Evolutionary conservation across 1,140 invertebrate genomes (phyloP), one percentile per base, ranked within the genome.

Genomic region (Subanguina moxae): DNA sequence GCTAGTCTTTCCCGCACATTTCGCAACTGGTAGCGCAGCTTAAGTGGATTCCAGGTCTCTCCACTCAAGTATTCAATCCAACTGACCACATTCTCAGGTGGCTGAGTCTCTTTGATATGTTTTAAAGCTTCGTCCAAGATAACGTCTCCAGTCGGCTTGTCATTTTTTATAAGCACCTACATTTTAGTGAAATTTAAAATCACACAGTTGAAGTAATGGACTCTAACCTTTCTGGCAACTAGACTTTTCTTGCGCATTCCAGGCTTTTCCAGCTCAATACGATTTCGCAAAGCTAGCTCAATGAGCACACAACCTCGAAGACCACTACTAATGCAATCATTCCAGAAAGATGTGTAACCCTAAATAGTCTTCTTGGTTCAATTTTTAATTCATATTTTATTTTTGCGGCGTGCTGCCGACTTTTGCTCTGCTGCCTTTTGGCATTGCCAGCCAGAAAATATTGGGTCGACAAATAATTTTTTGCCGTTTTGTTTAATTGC

Each of bases 261-360:
- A 82, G 91, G 90, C 82, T 91, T 91, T 85, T 98, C 96, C 69
- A 99, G 85, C 86, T 97, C 94, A 64, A 99, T 89, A 72, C 94
- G 88, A 25, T 93, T 93, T 77, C 94, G 86, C 57, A 99, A 85
- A 9, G 91, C 92, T 66, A 99, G 86, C 85, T 99, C 96, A 74
- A 97, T 94, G 67, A 99, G 86, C 82, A 99, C 98, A 84, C 94
- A 98, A 67, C 96, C 95, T 80, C 96, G 87, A 58, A 99, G 86
- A 21, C 96, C 96, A 77, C 93, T 94, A 75, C 94, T 98, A 88
- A 99, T 98, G 85, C 94, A 98, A 85, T 99, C 96, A 86, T 99
- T 99, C 96, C 96, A 99, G 86, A 99, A 99, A 46, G 95, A 98
- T 80, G 95, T 98, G 85, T 98, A 99, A 70, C 95, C 95, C 94